Evolutionary conservation across 2,797 vertebrate genomes (phyloP).

Genomic region (Bovichtus diacanthus): DNA sequence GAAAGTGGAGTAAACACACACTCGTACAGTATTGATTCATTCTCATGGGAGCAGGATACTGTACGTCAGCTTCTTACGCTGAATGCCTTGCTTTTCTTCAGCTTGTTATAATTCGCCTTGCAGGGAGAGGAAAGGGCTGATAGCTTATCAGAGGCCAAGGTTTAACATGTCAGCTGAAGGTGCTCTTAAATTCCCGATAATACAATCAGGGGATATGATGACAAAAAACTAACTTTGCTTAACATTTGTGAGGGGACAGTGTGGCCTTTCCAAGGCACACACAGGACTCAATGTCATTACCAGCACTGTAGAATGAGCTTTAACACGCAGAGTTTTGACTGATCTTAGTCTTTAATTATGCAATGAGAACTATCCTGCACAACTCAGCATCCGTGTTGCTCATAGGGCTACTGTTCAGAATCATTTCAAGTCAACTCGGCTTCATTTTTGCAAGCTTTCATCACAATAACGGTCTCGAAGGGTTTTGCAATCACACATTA

Average conservation of each 20-base stretch:
- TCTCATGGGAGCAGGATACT: too few species aligned
- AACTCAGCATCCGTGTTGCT: neutral
- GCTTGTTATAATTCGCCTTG: constrained; percentile 13
- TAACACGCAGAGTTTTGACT: neutral
- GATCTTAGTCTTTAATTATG: neutral
- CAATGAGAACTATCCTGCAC: neutral
- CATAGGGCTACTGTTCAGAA: neutral
- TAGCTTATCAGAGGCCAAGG: constrained; percentile 59
- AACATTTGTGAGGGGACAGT: constrained; percentile 23
- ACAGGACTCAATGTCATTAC: constrained; percentile 18
- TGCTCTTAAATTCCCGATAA: constrained; percentile 43
- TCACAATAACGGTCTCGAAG: neutral
- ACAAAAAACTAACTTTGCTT: constrained; percentile 35
- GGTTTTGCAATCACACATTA: neutral
- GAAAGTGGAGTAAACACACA: constrained; percentile 28
- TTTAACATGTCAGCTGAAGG: constrained; percentile 33
- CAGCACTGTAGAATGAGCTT: neutral
- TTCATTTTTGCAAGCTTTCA: neutral
- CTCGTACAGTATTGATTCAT: neutral
- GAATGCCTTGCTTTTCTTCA: constrained; percentile 43
- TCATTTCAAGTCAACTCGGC: neutral
- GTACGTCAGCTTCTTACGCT: neutral
- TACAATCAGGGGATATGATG: constrained; percentile 25
- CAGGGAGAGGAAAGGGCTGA: constrained; percentile 37
- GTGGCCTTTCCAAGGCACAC: constrained; percentile 29